A percentile compares a stretch with the other conserved stretches of the same genome.
Conservation (phyloP, 2,888 invertebrate species). For the Latrodectus elegans region DNA sequence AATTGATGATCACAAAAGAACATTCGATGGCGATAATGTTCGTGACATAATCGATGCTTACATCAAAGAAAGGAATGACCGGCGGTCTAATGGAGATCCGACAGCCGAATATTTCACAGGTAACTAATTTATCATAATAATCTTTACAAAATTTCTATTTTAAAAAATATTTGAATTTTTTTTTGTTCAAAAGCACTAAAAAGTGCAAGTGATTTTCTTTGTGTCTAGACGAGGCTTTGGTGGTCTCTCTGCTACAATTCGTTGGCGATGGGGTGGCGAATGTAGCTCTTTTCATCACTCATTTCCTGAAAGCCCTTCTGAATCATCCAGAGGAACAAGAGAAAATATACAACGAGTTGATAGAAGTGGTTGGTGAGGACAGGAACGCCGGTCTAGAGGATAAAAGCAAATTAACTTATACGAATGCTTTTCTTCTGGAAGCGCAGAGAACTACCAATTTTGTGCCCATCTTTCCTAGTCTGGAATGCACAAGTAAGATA, state of each 20-base stretch:
- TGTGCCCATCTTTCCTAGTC: too few species aligned
- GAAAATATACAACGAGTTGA: not conserved
- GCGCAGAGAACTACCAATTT: not conserved
- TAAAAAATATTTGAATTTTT: not conserved
- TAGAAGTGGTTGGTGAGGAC: not conserved
- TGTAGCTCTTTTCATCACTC: too few species aligned
- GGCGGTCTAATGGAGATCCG: constrained; percentile 19
- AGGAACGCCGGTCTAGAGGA: not conserved
- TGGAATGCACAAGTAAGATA: too few species aligned
- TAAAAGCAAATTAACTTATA: not conserved
- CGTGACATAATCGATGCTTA: constrained; percentile 28
- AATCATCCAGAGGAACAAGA: constrained; percentile 1
- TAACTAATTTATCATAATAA: not conserved
- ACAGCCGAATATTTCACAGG: constrained; percentile 36
- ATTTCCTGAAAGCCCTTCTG: too few species aligned
- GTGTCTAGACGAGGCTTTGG: too few species aligned
- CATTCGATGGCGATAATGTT: constrained; percentile 9
- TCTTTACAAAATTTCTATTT: too few species aligned
- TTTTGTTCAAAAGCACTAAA: too few species aligned
- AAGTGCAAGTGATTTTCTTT: too few species aligned
- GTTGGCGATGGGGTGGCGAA: too few species aligned
- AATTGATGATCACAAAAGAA: constrained; percentile 21
- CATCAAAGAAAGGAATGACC: constrained; percentile 15
- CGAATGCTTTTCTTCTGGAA: not conserved
- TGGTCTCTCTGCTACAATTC: too few species aligned